A percentile compares a stretch with the other conserved stretches of the same genome.
Evolutionary conservation across 2,888 invertebrate genomes (phyloP).

Genomic region (Bombylius discolor): DNA sequence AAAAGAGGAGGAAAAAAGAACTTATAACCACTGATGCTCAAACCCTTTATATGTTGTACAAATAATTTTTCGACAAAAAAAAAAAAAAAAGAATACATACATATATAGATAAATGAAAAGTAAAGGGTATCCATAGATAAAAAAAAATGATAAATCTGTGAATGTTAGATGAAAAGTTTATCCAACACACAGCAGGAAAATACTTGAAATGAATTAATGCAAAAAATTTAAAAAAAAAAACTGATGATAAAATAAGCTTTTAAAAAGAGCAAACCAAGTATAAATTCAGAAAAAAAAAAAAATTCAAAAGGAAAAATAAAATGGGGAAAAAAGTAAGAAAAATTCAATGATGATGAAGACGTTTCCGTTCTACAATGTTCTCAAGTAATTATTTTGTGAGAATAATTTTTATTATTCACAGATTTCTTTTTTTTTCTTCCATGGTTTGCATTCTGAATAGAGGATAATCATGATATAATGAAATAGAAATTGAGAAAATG

Average conservation of each 20-base stretch:
- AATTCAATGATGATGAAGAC: no score
- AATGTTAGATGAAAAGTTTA: conserved; percentile 5
- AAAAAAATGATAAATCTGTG: conserved; percentile 4
- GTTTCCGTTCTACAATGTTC: no score
- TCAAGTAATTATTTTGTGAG: conserved; percentile 2
- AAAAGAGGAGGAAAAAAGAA: no score
- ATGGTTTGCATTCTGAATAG: not conserved
- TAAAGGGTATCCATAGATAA: not conserved
- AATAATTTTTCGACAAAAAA: not conserved
- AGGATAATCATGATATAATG: no score
- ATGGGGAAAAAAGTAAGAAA: no score
- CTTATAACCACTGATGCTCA: no score
- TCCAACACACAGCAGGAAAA: not conserved
- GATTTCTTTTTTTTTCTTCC: not conserved
- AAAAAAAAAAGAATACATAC: not conserved
- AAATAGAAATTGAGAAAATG: no score
- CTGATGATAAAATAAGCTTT: not conserved
- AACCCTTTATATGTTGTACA: no score
- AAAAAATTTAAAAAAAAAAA: not conserved
- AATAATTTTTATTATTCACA: conserved; percentile 4
- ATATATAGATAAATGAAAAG: not conserved
- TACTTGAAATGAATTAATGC: not conserved
- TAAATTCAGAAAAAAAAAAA: not conserved
- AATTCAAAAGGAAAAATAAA: not conserved
- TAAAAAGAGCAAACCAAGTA: not conserved